A percentile compares a stretch with the other conserved stretches of the same genome.
Conservation (phyloP, 2,113 vertebrate species). For the Aramus guarauna region DNA sequence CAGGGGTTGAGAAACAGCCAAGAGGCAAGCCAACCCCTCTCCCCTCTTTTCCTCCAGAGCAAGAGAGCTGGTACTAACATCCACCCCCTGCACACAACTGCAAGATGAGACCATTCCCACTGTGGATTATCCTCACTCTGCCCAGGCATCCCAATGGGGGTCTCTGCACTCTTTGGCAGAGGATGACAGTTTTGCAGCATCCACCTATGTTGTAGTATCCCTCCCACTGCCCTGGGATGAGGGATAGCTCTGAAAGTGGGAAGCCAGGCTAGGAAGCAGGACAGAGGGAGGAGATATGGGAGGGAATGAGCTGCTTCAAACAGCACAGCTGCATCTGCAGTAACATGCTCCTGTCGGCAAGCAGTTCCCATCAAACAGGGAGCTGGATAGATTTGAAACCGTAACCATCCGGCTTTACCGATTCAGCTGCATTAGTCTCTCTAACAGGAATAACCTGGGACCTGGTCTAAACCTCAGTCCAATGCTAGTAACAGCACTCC, state of each 20-base stretch:
- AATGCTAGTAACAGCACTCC: neutral
- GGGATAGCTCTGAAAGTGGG: neutral
- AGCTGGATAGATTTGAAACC: neutral
- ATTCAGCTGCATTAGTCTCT: neutral
- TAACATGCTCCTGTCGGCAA: neutral
- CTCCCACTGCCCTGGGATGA: neutral
- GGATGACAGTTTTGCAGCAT: neutral
- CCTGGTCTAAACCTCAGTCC: neutral
- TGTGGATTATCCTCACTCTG: neutral
- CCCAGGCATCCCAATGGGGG: neutral
- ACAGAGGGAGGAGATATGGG: neutral
- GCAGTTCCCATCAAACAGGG: neutral
- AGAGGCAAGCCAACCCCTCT: neutral
- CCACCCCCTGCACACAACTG: fast-evolving
- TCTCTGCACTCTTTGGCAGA: neutral
- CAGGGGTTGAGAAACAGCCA: neutral
- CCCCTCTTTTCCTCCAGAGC: neutral
- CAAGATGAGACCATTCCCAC: neutral
- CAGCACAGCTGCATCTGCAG: neutral
- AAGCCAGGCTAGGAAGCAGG: neutral
- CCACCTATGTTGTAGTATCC: neutral
- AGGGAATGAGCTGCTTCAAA: neutral
- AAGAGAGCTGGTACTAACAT: neutral
- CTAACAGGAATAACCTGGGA: neutral
- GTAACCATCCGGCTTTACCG: neutral